phyloP scores from a whole-genome alignment of 2,888 invertebrate species.

The Falcaria lacertinaria region DNA sequence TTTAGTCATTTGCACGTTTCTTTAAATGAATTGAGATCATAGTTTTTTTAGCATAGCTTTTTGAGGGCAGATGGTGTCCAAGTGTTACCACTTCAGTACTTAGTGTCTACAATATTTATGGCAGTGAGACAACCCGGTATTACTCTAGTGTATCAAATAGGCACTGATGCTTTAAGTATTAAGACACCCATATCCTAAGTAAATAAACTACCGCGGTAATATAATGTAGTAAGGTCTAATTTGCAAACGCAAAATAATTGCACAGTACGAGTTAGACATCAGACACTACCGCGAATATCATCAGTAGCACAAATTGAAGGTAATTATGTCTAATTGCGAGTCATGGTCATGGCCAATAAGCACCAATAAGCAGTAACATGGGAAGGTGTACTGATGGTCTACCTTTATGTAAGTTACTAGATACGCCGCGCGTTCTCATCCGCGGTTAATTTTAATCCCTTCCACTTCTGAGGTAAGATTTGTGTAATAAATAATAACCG shows the following conservation, averaged over 20 bases:
- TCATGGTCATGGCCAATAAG: conserved; percentile 79
- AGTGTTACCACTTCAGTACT: conserved; percentile 18
- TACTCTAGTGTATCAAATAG: conserved; percentile 3
- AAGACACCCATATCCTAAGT: conserved; percentile 18
- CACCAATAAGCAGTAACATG: conserved; percentile 74
- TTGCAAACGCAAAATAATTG: conserved; percentile 64
- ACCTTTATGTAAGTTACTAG: conserved; percentile 22
- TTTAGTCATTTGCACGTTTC: conserved; percentile 43
- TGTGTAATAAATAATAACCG: too few relatives aligned
- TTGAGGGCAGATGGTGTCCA: conserved; percentile 39
- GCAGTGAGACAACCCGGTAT: not conserved
- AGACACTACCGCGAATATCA: conserved; percentile 61
- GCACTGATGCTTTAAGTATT: conserved; percentile 10
- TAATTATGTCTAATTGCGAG: conserved; percentile 76
- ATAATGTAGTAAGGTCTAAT: conserved; percentile 47
- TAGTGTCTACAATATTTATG: not conserved
- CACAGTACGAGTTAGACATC: conserved; percentile 49
- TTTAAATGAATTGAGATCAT: conserved; percentile 51
- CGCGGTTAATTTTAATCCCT: too few relatives aligned
- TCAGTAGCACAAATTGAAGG: conserved; percentile 72
- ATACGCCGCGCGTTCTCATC: too few relatives aligned
- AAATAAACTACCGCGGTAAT: conserved; percentile 43
- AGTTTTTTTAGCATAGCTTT: conserved; percentile 45
- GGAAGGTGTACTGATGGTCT: conserved; percentile 59
- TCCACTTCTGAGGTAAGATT: too few relatives aligned